Evolutionary conservation across 2,797 vertebrate species (phyloP).

Genomic region (Bradypodion pumilum): DNA sequence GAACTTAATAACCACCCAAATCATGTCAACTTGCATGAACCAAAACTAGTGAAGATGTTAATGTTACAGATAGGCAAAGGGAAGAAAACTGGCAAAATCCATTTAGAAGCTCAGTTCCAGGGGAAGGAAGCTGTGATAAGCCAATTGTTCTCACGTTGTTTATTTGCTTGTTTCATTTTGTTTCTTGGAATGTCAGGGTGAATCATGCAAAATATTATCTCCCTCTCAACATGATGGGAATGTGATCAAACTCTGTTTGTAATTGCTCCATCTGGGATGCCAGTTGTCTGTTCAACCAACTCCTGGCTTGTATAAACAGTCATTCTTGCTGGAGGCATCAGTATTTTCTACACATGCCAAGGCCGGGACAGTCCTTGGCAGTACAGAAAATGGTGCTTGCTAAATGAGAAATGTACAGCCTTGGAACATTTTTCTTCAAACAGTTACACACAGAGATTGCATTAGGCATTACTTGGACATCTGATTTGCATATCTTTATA

Average conservation of each 20-base stretch:
- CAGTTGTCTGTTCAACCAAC: slow-evolving; percentile 20
- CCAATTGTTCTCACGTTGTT: background rate
- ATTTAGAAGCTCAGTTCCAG: background rate
- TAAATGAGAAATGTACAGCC: slow-evolving; percentile 54
- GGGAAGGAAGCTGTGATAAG: background rate
- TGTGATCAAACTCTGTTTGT: slow-evolving; percentile 15
- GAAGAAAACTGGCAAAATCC: background rate
- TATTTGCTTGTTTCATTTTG: background rate
- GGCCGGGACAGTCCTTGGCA: slow-evolving; percentile 33
- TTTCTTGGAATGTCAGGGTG: background rate
- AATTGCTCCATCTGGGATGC: background rate
- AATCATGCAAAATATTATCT: slow-evolving; percentile 10
- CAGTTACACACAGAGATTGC: slow-evolving; percentile 43
- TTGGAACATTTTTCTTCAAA: slow-evolving; percentile 50
- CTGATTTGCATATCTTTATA: slow-evolving; percentile 2
- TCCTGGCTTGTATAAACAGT: slow-evolving; percentile 39
- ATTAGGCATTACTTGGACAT: background rate
- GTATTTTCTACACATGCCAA: slow-evolving; percentile 50
- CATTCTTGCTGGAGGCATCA: slow-evolving; percentile 42
- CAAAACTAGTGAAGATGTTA: background rate
- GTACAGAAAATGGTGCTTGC: slow-evolving; percentile 20
- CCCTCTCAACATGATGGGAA: background rate
- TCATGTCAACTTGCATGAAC: background rate
- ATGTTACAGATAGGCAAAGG: background rate
- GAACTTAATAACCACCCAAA: too few species aligned